Base-by-base conservation (phyloP, 92 coral and sea anemone species). In the Phenganax subtilis region DNA sequence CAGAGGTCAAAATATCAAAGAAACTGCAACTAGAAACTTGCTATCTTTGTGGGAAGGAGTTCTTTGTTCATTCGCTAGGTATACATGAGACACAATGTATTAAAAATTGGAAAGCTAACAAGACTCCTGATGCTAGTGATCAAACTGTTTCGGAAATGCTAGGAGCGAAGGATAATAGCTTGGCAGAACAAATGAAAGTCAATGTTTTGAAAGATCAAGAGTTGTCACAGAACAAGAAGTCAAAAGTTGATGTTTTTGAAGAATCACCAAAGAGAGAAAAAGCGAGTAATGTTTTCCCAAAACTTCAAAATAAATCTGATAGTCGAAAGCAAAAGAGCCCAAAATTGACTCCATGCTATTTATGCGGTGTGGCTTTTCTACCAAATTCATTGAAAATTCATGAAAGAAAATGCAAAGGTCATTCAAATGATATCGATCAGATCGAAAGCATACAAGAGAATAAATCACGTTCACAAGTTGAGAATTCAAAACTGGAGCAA, bases 41-140 rank as follows among this genome's bases (percentile, higher is more conserved):
- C 44, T 94, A 94, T 74, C 90, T 94, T 16, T 94, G 98, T 71
- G 98, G 98, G 15, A 88, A 87, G 76, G 92, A 94, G 79, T 90
- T 94, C 66, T 92, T 90, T 15, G 77, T 84, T 16, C 97, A 94
- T 78, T 94, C 98, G 10, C 81, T 94, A 31, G 88, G 85, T 60
- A 88, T 94, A 54, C 98, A 94, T 84, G 97, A 94, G 86, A 94
- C 92, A 55, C 98, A 94, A 29, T 94, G 98, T 85, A 77, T 87
- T 55, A 94, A 90, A 80, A 94, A 90, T 71, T 90, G 91, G 89
- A 97, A 94, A 65, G 91, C 91, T 9, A 71, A 31, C 57, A 82
- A 86, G 54, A 84, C 67, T 9, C 61, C 83, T 51, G 74, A 79
- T 16, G 83, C 83, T 5, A 79, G 53, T 3, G 71, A 79, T 53